Evolutionary conservation across 2,797 vertebrate genomes (phyloP).

Genomic region (Acipenser oxyrinchus): DNA sequence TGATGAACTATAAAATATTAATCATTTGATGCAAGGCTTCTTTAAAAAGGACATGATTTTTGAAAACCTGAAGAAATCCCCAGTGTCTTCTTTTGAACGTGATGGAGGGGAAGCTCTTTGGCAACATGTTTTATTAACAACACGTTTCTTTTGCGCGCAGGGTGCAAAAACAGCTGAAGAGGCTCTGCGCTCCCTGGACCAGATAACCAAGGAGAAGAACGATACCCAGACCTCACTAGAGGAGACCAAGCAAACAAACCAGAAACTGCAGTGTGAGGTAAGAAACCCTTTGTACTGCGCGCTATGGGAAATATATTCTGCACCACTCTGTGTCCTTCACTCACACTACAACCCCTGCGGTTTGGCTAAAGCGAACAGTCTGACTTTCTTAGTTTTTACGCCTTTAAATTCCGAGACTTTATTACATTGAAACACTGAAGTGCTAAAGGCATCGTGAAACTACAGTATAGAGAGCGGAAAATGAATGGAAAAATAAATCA

Average conservation of each 20-base stretch:
- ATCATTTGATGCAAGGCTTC: not conserved
- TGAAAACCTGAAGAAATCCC: constrained; percentile 40
- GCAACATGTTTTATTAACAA: constrained; percentile 7
- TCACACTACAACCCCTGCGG: too few relatives aligned
- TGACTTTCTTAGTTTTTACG: too few relatives aligned
- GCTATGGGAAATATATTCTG: not conserved
- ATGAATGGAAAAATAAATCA: too few relatives aligned
- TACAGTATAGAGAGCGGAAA: too few relatives aligned
- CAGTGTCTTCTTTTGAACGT: constrained; percentile 29
- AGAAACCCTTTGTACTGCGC: constrained; percentile 1
- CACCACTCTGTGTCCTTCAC: not conserved
- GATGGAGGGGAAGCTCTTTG: constrained; percentile 29
- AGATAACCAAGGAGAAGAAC: constrained; percentile 8
- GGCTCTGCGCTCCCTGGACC: constrained; percentile 16
- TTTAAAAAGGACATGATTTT: not conserved
- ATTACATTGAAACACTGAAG: too few relatives aligned
- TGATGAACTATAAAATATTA: not conserved
- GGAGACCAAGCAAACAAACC: constrained; percentile 57
- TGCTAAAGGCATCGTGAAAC: too few relatives aligned
- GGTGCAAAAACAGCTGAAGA: not conserved
- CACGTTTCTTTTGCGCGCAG: constrained; percentile 15
- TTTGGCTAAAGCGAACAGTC: too few relatives aligned
- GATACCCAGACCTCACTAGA: constrained; percentile 60
- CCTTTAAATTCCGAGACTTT: too few relatives aligned
- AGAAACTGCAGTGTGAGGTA: constrained; percentile 24